Conservation (phyloP, 2,113 vertebrate genomes). For the Calypte anna region DNA sequence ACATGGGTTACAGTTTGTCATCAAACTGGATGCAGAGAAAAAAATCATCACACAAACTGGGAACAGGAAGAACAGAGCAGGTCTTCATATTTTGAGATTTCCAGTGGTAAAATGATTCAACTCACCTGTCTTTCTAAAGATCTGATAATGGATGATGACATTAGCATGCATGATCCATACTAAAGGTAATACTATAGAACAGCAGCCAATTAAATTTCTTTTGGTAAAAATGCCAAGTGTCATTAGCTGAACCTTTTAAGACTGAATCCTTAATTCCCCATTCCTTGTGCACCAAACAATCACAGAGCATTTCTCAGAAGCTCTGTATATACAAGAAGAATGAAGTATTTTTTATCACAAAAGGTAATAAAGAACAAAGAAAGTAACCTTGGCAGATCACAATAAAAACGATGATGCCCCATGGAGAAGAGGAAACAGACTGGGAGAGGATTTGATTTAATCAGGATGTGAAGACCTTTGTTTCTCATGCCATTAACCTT, state of each 20-base stretch:
- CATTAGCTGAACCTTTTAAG: neutral
- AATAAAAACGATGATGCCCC: neutral
- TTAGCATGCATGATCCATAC: neutral
- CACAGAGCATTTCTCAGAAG: neutral
- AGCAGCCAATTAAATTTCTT: neutral
- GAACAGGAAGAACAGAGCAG: neutral
- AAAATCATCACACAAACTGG: neutral
- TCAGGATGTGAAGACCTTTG: constrained; percentile 23
- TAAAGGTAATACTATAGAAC: neutral
- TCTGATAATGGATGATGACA: accelerated
- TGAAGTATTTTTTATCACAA: neutral
- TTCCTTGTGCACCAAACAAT: neutral
- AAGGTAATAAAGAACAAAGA: neutral
- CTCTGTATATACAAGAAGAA: neutral
- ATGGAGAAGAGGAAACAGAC: constrained; percentile 6
- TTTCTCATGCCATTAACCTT: constrained; percentile 25
- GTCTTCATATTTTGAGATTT: neutral
- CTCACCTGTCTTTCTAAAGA: neutral
- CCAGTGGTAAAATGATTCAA: neutral
- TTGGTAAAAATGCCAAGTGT: neutral
- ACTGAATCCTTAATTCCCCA: neutral
- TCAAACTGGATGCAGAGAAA: neutral
- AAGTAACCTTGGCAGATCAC: neutral
- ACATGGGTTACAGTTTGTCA: neutral
- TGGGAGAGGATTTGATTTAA: neutral